Conservation (phyloP, 2,797 vertebrate species). For the Schizopygopsis pylzovi region DNA sequence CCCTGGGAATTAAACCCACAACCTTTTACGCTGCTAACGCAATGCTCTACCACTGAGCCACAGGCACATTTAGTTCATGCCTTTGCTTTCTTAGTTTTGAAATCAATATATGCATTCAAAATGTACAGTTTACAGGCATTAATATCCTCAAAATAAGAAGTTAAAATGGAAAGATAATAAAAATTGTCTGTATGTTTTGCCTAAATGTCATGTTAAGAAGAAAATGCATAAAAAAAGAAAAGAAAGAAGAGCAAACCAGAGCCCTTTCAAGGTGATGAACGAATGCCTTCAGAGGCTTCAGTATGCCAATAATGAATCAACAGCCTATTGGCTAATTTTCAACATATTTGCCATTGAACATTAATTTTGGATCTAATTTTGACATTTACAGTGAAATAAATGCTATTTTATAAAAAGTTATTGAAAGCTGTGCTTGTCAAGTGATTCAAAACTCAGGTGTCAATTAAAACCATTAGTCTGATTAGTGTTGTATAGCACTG, state of each 20-base stretch:
- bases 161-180: constrained; percentile 44
- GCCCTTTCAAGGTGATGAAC: not conserved
- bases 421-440: not conserved
- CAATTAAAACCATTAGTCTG: not conserved
- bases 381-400: not conserved
- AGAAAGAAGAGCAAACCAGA: not conserved
- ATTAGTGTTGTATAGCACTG: not conserved
- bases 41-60: too few relatives aligned
- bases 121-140: constrained; percentile 1
- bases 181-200: not conserved
- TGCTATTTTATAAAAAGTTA: not conserved
- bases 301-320: not conserved
- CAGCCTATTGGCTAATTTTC: not conserved
- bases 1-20: too few relatives aligned
- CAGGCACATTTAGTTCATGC: not conserved
- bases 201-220: not conserved
- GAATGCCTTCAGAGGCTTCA: not conserved
- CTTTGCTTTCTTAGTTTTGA: not conserved
- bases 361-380: not conserved
- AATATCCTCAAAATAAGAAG: constrained; percentile 13
- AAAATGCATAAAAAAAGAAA: not conserved
- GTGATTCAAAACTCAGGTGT: not conserved
- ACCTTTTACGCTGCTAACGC: too few relatives aligned
- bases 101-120: not conserved
- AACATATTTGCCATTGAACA: not conserved